phyloP scores from a whole-genome alignment of 2,797 vertebrate species.

The Aphelocoma californica region DNA sequence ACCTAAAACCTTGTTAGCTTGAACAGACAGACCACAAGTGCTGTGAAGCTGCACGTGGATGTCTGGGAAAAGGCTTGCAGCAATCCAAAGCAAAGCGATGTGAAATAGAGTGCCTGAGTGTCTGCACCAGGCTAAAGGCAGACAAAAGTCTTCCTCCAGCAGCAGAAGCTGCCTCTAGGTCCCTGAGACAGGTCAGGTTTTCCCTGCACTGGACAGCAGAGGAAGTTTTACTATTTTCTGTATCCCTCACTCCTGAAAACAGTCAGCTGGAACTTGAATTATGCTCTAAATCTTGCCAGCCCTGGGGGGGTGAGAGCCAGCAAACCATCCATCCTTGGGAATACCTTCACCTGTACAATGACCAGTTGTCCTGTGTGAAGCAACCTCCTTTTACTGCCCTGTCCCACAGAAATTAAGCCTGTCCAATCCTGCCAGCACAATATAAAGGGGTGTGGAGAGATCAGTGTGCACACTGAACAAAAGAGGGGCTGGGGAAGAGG shows the following conservation, averaged over 20 bases:
- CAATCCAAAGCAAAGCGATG: background rate
- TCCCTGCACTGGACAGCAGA: background rate
- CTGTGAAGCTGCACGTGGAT: background rate
- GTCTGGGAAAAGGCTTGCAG: background rate
- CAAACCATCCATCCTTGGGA: background rate
- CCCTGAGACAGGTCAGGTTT: background rate
- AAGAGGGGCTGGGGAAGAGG: background rate
- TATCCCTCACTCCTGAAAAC: background rate
- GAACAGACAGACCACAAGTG: background rate
- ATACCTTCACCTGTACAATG: background rate
- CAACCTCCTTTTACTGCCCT: background rate
- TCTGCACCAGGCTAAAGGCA: background rate
- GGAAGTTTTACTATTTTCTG: background rate
- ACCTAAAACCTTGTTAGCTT: background rate
- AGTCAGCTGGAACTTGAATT: background rate
- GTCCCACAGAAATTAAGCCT: background rate
- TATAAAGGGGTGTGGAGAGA: background rate
- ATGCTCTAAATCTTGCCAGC: background rate
- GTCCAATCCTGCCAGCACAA: background rate
- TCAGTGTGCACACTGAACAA: background rate
- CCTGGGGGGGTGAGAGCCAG: background rate
- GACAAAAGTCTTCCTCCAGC: background rate
- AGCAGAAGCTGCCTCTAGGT: background rate
- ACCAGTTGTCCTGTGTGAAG: background rate
- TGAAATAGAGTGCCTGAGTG: accelerated